Conservation (phyloP, 1,140 invertebrate species). For the Meloidogyne exigua region DNA sequence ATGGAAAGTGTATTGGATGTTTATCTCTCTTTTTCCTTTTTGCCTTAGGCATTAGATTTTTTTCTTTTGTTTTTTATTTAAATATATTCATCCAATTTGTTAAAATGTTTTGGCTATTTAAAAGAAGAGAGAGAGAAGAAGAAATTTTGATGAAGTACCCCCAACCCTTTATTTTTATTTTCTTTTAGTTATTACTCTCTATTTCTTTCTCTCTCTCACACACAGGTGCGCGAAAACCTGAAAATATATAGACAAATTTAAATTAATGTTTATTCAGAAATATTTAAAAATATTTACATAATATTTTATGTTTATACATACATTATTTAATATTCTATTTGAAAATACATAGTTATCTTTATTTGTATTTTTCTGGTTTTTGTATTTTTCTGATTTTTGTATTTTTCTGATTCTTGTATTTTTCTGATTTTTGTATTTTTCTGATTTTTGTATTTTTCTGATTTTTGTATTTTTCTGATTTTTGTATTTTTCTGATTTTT, state of each 20-base stretch:
- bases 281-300: background rate
- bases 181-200: no score
- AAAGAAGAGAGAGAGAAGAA: background rate
- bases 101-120: background rate
- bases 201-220: background rate
- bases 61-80: background rate
- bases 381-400: no score
- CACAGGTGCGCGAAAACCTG: background rate
- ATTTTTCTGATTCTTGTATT: background rate
- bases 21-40: background rate
- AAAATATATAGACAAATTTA: background rate
- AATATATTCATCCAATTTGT: background rate
- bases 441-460: no score
- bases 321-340: background rate
- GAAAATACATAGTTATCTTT: no score
- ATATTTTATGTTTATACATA: no score
- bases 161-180: no score
- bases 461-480: background rate
- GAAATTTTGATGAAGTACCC: background rate
- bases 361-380: background rate
- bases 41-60: background rate
- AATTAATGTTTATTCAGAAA: background rate
- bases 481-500: no score
- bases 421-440: background rate
- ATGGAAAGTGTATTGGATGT: background rate